These are phyloP conservation scores for Sphenopsis melanotis DNA, from an alignment of 2,797 vertebrate species.

Conservation along the genomic window DNA sequence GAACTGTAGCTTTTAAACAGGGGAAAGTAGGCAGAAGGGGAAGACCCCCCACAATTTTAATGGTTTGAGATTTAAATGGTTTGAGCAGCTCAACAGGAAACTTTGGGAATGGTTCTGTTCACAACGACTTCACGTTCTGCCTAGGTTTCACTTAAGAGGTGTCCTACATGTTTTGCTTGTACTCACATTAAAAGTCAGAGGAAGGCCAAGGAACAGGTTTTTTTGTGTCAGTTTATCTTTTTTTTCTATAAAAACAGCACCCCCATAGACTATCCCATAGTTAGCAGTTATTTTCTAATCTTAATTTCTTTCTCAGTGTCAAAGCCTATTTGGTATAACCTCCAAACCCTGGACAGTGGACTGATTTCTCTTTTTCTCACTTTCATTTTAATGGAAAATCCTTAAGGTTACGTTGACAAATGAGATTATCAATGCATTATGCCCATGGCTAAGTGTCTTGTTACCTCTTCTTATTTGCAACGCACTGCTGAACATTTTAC, in stretches of 20 bases:
- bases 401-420: background rate
- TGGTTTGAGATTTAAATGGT: background rate
- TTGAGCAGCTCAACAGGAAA: background rate
- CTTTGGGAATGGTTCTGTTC: background rate
- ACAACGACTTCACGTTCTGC: background rate
- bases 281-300: background rate
- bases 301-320: background rate
- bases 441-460: background rate
- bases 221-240: background rate
- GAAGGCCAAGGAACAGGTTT: background rate
- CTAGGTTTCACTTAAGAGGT: background rate
- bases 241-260: background rate
- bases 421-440: background rate
- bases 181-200: background rate
- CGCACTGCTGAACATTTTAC: background rate
- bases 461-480: background rate
- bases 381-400: background rate
- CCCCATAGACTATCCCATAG: rapidly evolving
- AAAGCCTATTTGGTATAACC: background rate
- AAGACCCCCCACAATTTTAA: background rate
- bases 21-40: background rate
- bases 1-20: background rate
- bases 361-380: background rate
- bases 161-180: background rate
- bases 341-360: background rate